Evolutionary conservation across 1,140 invertebrate genomes (phyloP), one percentile per base, ranked within the genome.

Genomic region (Stratiolaelaps scimitus): DNA sequence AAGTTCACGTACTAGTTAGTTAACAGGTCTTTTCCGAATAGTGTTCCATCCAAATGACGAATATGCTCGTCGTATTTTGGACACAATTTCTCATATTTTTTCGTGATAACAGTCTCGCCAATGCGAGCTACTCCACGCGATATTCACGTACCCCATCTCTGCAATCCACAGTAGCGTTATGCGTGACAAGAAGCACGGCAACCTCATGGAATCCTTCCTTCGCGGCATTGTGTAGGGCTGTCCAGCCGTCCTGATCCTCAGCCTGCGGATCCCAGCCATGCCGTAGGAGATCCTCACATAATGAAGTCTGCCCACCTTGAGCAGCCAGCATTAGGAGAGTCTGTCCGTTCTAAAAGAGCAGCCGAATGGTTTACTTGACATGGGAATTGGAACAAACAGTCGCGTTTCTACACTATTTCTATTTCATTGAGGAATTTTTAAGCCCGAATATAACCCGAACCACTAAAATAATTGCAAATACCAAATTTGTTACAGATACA

Each of bases 181-280:
- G 84, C 69, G 95, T 89, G 5, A 97, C 73, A 7, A 98, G 76
- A 71, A 91, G 82, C 64, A 83, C 77, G 26, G 88, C 87, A 53
- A 94, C 82, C 68, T 90, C 84, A 20, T 83, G 78, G 75, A 90
- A 83, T 0, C 93, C 93, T 73, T 89, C 87, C 72, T 92, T 92
- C 0, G 92, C 82, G 13, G 92, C 91, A 76, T 88, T 89, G 47
- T 93, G 77, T 44, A 98, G 75, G 2, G 92, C 82, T 30, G 87
- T 89, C 93, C 93, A 98, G 70, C 88, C 88, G 74, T 98, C 93
- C 80, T 86, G 68, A 76, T 95, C 92, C 71, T 89, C 86, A n/a
- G 84, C 84, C 75, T 90, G 87, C 15, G 89, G 83, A 75, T 95
- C 90, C 7, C 91, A 88, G 43, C 87, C 87, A 72, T 89, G 83